Evolutionary conservation across 2,888 invertebrate species (phyloP).

Genomic region (Octonoba sinensis): DNA sequence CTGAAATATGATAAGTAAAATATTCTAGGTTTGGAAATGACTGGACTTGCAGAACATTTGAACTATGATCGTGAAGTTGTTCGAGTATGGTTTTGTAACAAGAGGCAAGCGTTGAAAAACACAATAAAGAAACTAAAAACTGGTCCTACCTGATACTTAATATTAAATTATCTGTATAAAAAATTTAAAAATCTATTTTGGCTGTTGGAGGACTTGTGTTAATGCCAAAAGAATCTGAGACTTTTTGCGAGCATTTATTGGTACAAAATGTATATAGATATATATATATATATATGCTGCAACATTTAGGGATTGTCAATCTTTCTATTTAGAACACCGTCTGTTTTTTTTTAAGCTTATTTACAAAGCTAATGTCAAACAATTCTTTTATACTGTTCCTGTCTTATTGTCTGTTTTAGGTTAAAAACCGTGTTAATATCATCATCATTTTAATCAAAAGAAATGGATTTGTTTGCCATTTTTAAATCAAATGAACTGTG

Average conservation of each 20-base stretch:
- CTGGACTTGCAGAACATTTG: conserved; percentile 91
- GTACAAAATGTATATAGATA: too few species aligned
- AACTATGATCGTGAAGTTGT: conserved; percentile 98
- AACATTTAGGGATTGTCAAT: background rate
- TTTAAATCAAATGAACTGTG: conserved; percentile 57
- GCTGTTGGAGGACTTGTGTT: too few species aligned
- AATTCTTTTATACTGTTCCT: conserved; percentile 36
- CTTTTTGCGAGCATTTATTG: too few species aligned
- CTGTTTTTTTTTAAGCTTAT: background rate
- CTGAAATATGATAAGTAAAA: background rate
- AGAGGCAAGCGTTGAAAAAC: conserved; percentile 96
- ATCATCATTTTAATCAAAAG: background rate
- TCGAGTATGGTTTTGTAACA: conserved; percentile 99
- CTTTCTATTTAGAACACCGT: background rate
- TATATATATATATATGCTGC: background rate
- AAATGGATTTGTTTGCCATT: background rate
- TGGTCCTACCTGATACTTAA: conserved; percentile 29
- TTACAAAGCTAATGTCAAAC: conserved; percentile 3
- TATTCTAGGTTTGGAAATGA: conserved; percentile 91
- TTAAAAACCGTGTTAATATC: background rate
- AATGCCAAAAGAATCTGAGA: too few species aligned
- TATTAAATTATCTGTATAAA: background rate
- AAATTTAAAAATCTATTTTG: too few species aligned
- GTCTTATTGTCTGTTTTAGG: conserved; percentile 33
- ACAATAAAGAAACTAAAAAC: conserved; percentile 77